Evolutionary conservation across 2,113 vertebrate species (phyloP).

Genomic region (Rhadina sibilatrix): DNA sequence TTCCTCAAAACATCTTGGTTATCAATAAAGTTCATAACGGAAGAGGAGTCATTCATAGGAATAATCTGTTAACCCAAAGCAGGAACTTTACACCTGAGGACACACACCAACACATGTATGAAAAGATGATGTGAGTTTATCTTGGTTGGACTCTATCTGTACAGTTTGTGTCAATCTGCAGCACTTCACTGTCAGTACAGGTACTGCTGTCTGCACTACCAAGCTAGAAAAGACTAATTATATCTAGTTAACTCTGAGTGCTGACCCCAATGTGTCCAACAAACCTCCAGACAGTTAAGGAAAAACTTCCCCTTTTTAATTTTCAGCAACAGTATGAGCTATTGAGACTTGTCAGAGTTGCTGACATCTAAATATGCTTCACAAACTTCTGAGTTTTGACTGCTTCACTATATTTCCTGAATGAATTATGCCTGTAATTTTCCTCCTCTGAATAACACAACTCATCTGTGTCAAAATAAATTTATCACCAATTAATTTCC

Average conservation of each 20-base stretch:
- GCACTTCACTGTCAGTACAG: not conserved
- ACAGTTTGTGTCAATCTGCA: not conserved
- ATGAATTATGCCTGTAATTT: not conserved
- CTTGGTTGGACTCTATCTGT: not conserved
- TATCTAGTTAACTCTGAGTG: not conserved
- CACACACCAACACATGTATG: not conserved
- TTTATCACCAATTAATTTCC: not conserved
- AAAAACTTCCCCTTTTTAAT: not conserved
- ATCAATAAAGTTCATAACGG: not conserved
- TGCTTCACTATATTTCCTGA: not conserved
- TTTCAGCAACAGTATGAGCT: not conserved
- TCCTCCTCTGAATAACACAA: not conserved
- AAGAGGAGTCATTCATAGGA: not conserved
- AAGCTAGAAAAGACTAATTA: not conserved
- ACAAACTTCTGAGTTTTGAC: not conserved
- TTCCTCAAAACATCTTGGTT: not conserved
- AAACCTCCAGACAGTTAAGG: not conserved
- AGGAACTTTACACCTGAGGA: not conserved
- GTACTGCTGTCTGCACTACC: not conserved
- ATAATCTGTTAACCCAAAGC: not conserved
- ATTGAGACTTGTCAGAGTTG: not conserved
- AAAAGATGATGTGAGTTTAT: not conserved
- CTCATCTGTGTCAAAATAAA: not conserved
- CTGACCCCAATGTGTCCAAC: conserved; percentile 18
- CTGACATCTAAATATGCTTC: not conserved